Percentiles rank a stretch among this genome's conserved stretches.
Evolutionary conservation across 2,797 vertebrate species (phyloP).

Genomic region (Phataginus tetradactyla): DNA sequence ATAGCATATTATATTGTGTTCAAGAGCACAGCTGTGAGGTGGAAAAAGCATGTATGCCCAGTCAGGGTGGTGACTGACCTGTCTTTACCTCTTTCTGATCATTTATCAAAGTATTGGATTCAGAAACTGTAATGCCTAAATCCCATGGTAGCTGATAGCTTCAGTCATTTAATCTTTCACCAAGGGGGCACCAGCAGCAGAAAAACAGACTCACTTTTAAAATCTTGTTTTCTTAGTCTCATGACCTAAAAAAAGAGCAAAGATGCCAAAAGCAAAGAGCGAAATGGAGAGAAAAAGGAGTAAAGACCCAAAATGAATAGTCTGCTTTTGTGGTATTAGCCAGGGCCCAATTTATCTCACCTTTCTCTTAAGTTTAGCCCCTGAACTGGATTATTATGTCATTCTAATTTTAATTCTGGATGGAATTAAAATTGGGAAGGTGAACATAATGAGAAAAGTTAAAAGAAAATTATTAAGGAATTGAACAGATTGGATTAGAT

Average conservation of each 20-base stretch:
- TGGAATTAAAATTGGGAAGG: neutral
- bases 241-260: conserved; percentile 55
- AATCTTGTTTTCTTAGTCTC: neutral
- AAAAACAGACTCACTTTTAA: conserved; percentile 45
- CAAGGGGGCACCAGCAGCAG: neutral
- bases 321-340: neutral
- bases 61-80: neutral
- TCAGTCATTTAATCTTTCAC: neutral
- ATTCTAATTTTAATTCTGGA: conserved; percentile 44
- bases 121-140: neutral
- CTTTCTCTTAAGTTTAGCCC: neutral
- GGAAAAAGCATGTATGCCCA: neutral
- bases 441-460: neutral
- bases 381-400: neutral
- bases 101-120: neutral
- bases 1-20: neutral
- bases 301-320: neutral
- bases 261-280: neutral
- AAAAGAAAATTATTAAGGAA: neutral
- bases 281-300: neutral
- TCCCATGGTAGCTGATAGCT: neutral
- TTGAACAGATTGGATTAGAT: neutral
- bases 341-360: neutral
- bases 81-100: neutral
- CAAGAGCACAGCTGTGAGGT: neutral